Evolutionary conservation across 2,888 invertebrate genomes (phyloP).

Genomic region (Lasioglossum vierecki): DNA sequence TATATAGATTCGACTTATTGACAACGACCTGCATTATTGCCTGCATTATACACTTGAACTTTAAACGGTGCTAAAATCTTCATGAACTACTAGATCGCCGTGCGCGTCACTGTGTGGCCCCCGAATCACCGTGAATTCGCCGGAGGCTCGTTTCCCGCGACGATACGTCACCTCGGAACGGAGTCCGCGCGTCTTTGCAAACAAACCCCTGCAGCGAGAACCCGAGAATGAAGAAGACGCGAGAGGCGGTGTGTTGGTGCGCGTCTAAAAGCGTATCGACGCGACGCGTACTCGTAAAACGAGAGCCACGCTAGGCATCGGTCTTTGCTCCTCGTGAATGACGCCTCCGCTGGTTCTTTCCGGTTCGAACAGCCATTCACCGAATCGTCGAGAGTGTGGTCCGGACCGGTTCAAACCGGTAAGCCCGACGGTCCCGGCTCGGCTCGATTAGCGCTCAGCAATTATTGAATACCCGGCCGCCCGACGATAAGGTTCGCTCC

Average conservation of each 20-base stretch:
- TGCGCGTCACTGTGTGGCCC: too few relatives aligned
- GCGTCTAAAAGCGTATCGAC: constrained; percentile 23
- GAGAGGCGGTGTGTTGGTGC: not conserved
- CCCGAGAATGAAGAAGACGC: not conserved
- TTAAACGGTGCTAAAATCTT: too few relatives aligned
- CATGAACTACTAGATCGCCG: too few relatives aligned
- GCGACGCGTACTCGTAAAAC: not conserved
- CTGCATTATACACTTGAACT: too few relatives aligned
- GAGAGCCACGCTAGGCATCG: constrained; percentile 8
- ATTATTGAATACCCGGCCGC: constrained; percentile 57
- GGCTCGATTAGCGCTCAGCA: constrained; percentile 61
- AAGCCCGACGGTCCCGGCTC: constrained; percentile 59
- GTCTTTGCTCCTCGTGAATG: constrained; percentile 55
- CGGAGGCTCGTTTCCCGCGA: too few relatives aligned
- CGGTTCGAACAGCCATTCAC: constrained; percentile 75
- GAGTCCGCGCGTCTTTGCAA: not conserved
- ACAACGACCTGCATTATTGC: too few relatives aligned
- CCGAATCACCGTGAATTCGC: too few relatives aligned
- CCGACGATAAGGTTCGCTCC: constrained; percentile 50
- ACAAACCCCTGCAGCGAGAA: not conserved
- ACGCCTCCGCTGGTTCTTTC: constrained; percentile 69
- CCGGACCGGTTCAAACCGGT: constrained; percentile 66
- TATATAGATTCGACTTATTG: too few relatives aligned
- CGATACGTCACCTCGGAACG: not conserved
- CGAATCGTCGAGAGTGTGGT: constrained; percentile 42